These are phyloP conservation scores for Rynchops niger DNA, from an alignment of 2,113 vertebrate genomes.

Conservation along the genomic window DNA sequence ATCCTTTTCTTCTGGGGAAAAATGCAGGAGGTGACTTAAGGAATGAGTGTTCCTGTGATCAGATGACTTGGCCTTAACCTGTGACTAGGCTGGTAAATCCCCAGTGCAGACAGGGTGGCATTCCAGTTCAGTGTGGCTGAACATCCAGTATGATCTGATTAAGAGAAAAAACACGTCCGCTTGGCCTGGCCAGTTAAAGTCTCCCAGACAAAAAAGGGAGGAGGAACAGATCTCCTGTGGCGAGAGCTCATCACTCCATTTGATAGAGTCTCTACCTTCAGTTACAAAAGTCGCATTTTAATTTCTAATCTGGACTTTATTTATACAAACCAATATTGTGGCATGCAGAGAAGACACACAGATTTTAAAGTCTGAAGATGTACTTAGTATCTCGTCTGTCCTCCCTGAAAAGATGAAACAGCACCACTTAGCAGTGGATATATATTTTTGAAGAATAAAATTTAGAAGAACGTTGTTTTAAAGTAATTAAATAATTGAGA, in stretches of 20 bases:
- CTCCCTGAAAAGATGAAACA: background rate
- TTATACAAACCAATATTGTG: accelerated
- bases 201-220: background rate
- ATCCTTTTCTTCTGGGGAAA: background rate
- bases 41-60: background rate
- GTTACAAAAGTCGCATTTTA: background rate
- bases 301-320: background rate
- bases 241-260: background rate
- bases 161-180: background rate
- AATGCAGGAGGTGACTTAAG: background rate
- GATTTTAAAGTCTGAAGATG: background rate
- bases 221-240: background rate
- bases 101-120: background rate
- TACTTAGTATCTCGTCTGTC: background rate
- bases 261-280: background rate
- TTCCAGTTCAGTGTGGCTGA: background rate
- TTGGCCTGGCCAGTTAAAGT: background rate
- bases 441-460: background rate
- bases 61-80: background rate
- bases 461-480: background rate
- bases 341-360: accelerated
- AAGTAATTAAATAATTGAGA: background rate
- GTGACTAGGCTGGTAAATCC: background rate
- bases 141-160: background rate
- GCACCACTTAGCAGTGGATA: background rate